phyloP scores from a whole-genome alignment of 1,140 invertebrate genomes.

The Meloidogyne hapla region DNA sequence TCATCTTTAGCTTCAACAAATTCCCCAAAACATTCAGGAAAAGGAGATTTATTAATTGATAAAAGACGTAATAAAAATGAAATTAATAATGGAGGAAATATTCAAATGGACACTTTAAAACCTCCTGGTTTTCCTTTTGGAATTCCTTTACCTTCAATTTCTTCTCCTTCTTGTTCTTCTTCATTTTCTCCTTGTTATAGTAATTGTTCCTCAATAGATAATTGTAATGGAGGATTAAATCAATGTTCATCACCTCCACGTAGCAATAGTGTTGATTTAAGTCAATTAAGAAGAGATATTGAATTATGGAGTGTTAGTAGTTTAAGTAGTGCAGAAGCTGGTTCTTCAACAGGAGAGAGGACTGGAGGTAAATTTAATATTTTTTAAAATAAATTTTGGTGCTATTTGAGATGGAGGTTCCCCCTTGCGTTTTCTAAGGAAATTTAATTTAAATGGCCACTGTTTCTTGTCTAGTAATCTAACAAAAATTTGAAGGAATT shows the following conservation, averaged over 20 bases:
- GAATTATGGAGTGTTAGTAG: constrained; percentile 60
- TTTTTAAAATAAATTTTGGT: no score
- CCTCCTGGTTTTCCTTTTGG: constrained; percentile 41
- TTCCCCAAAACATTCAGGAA: background rate
- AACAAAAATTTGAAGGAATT: no score
- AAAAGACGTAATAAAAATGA: background rate
- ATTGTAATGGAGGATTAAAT: background rate
- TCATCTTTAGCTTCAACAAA: constrained; percentile 4
- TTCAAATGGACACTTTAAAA: constrained; percentile 56
- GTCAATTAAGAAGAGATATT: constrained; percentile 60
- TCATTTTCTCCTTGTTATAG: background rate
- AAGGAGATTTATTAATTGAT: background rate
- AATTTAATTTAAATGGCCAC: no score
- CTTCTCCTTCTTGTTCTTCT: background rate
- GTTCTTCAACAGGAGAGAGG: constrained; percentile 28
- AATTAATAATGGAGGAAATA: background rate
- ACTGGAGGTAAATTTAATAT: constrained; percentile 42
- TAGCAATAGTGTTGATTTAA: constrained; percentile 62
- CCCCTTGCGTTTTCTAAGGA: no score
- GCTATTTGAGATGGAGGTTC: no score
- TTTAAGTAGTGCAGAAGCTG: constrained; percentile 49
- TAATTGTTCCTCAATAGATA: constrained; percentile 12
- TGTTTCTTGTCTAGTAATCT: no score
- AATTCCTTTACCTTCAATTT: background rate
- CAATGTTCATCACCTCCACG: constrained; percentile 47